Percentiles rank a stretch among this genome's conserved stretches.
Evolutionary conservation across 2,888 invertebrate species (phyloP).

Genomic region (Netelia virgata): DNA sequence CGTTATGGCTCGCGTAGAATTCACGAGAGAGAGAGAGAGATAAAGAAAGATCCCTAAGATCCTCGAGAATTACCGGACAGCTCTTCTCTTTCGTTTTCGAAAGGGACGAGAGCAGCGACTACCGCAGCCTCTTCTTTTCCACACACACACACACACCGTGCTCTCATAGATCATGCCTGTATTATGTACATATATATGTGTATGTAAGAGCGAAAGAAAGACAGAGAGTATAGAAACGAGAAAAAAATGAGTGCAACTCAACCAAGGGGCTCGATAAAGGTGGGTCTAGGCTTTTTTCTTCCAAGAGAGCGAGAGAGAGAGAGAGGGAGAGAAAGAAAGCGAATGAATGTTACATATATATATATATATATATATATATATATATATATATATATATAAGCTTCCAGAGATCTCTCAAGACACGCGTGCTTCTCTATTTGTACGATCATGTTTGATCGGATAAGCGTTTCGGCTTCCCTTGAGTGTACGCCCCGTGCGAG

Average conservation of each 20-base stretch:
- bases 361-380: slow-evolving; percentile 29
- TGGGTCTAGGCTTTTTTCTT: slow-evolving; percentile 38
- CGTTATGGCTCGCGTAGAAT: slow-evolving; percentile 19
- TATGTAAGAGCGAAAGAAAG: not conserved
- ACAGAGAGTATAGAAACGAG: not conserved
- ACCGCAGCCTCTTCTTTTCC: slow-evolving; percentile 53
- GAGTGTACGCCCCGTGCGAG: slow-evolving; percentile 60
- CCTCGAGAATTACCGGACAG: slow-evolving; percentile 60
- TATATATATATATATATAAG: slow-evolving; percentile 27
- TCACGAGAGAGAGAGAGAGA: slow-evolving; percentile 2
- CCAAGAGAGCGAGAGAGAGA: slow-evolving; percentile 4
- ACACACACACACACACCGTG: slow-evolving; percentile 19
- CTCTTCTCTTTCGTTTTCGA: slow-evolving; percentile 40
- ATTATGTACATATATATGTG: not conserved
- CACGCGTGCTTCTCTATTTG: slow-evolving; percentile 73
- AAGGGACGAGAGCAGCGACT: slow-evolving; percentile 42
- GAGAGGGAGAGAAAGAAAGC: slow-evolving; percentile 32
- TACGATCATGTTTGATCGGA: slow-evolving; percentile 74
- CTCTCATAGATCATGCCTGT: not conserved
- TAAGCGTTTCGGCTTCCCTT: slow-evolving; percentile 70
- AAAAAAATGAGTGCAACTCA: slow-evolving; percentile 35
- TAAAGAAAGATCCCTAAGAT: slow-evolving; percentile 41
- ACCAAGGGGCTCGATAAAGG: slow-evolving; percentile 39
- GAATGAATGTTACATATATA: slow-evolving; percentile 26
- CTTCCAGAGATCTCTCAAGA: slow-evolving; percentile 44